Conservation (phyloP, 2,888 invertebrate genomes). For the Chalcis sispes region DNA sequence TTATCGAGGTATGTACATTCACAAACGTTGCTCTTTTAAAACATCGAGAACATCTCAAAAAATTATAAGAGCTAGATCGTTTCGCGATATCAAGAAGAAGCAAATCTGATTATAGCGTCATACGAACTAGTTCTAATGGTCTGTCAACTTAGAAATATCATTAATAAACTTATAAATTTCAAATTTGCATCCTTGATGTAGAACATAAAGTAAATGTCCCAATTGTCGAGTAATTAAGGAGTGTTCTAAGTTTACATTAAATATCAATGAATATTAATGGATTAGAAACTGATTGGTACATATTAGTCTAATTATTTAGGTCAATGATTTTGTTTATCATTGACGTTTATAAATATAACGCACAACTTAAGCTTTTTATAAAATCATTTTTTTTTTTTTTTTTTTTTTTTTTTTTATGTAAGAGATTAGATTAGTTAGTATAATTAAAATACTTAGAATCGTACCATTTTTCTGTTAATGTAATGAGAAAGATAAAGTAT, state of each 20-base stretch:
- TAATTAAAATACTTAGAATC: no score
- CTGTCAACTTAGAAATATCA: neutral
- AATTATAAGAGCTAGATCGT: no score
- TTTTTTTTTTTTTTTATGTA: no score
- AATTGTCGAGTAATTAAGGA: slow-evolving; percentile 14
- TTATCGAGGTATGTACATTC: no score
- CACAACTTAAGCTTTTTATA: no score
- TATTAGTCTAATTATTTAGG: slow-evolving; percentile 31
- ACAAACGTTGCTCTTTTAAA: no score
- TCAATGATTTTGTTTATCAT: slow-evolving; percentile 14
- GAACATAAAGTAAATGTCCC: slow-evolving; percentile 10
- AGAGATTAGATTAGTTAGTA: slow-evolving; percentile 21
- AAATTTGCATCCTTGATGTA: slow-evolving; percentile 28
- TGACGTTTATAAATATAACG: neutral
- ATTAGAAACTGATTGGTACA: slow-evolving; percentile 23
- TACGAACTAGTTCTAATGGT: slow-evolving; percentile 3
- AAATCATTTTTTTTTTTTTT: no score
- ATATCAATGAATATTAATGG: slow-evolving; percentile 30
- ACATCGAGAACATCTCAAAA: no score
- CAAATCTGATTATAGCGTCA: slow-evolving; percentile 15
- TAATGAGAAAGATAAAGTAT: neutral
- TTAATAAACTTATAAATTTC: slow-evolving; percentile 4
- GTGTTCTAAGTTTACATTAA: slow-evolving; percentile 15
- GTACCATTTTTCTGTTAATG: neutral
- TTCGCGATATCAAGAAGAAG: no score